Percentiles rank a stretch among this genome's conserved stretches.
These are phyloP conservation scores for Resseliella maxima DNA, from an alignment of 2,888 invertebrate species.

Conservation along the genomic window DNA sequence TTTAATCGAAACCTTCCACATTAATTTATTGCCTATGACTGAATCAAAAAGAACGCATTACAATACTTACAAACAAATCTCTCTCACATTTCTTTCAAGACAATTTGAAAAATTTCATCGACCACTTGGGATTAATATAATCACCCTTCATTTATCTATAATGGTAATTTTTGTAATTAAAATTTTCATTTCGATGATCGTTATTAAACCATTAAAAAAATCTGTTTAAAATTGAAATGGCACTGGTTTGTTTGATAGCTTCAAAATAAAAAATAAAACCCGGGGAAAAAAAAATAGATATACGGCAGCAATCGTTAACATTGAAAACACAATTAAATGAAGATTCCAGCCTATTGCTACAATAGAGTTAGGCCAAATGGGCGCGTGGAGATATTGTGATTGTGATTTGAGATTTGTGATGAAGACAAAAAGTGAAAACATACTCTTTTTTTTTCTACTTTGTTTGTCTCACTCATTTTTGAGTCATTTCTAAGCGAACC, in stretches of 20 bases:
- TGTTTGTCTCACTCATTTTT: background rate
- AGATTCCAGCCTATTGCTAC: background rate
- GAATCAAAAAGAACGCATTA: conserved; percentile 9
- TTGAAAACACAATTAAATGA: background rate
- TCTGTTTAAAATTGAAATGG: conserved; percentile 56
- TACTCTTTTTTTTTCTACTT: background rate
- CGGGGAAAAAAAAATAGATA: background rate
- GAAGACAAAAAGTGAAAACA: conserved; percentile 42
- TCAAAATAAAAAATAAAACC: background rate
- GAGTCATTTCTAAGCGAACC: background rate
- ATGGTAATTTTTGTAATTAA: conserved; percentile 57
- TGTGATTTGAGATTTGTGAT: no score
- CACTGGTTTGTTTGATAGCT: background rate
- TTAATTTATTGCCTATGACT: background rate
- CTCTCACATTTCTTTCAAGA: conserved; percentile 54
- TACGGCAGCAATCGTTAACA: background rate
- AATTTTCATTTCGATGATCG: conserved; percentile 56
- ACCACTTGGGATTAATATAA: conserved; percentile 56
- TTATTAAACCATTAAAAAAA: conserved; percentile 56
- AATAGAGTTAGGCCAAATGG: background rate
- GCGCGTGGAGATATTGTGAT: conserved; percentile 13
- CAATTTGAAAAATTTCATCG: conserved; percentile 52
- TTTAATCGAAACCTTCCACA: conserved; percentile 48
- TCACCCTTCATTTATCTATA: conserved; percentile 56
- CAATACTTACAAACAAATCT: background rate